Evolutionary conservation across 1,140 invertebrate genomes (phyloP).

Genomic region (Listronotus bonariensis): DNA sequence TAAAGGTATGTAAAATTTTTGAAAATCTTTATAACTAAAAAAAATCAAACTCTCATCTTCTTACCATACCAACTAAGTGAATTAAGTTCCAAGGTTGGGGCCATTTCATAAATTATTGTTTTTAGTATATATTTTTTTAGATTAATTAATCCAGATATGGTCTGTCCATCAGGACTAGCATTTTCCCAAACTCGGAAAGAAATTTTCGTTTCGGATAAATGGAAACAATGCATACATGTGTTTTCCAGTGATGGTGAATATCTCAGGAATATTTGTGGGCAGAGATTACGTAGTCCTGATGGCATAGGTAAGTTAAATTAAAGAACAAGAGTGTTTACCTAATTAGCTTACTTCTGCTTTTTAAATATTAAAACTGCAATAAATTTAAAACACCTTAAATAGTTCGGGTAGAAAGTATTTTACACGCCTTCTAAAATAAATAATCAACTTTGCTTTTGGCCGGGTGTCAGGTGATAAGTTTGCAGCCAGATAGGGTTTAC

Average conservation of each 20-base stretch:
- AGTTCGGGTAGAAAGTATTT: no score
- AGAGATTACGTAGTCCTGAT: slow-evolving; percentile 72
- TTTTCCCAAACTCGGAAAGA: slow-evolving; percentile 65
- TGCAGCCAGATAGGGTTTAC: no score
- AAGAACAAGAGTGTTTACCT: not conserved
- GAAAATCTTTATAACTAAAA: no score
- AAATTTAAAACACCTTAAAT: not conserved
- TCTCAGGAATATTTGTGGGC: slow-evolving; percentile 61
- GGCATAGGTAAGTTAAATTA: slow-evolving; percentile 58
- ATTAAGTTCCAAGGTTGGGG: no score
- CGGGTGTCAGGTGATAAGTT: no score
- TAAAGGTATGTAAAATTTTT: no score
- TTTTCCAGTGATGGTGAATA: slow-evolving; percentile 68
- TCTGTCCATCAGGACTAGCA: slow-evolving; percentile 70
- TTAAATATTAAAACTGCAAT: not conserved
- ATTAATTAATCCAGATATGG: slow-evolving; percentile 61
- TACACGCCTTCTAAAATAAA: no score
- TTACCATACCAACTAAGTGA: no score
- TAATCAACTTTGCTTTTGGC: no score
- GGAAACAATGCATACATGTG: slow-evolving; percentile 77
- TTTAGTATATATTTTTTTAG: slow-evolving; percentile 28
- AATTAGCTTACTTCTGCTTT: not conserved
- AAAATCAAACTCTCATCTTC: no score
- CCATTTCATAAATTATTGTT: no score
- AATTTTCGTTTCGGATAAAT: slow-evolving; percentile 71